Conservation (phyloP, 2,888 invertebrate species). For the Saturnia japonica region DNA sequence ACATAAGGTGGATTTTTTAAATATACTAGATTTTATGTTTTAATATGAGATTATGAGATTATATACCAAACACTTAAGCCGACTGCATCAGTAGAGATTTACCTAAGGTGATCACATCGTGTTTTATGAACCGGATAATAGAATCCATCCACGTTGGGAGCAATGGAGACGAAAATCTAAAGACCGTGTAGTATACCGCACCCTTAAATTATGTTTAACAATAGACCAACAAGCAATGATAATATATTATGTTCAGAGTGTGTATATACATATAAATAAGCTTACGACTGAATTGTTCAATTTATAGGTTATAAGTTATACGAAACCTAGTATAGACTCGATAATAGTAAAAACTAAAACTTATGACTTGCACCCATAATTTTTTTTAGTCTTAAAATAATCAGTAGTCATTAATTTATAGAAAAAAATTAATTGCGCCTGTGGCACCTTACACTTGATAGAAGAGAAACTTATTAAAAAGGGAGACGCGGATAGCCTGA, state of each 20-base stretch:
- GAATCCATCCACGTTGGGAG: neutral
- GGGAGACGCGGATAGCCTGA: too few species aligned
- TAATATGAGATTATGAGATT: too few species aligned
- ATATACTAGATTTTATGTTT: too few species aligned
- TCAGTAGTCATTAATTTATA: too few species aligned
- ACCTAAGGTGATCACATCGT: neutral
- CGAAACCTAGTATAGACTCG: neutral
- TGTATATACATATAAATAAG: neutral
- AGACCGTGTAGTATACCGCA: neutral
- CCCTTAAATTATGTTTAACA: neutral
- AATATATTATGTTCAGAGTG: neutral
- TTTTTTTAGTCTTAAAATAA: too few species aligned
- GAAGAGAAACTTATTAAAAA: too few species aligned
- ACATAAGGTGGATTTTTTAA: too few species aligned
- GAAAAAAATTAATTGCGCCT: too few species aligned
- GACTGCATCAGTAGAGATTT: too few species aligned
- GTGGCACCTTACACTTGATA: too few species aligned
- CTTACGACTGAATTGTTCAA: neutral
- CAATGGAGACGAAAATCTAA: neutral
- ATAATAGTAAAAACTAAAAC: neutral
- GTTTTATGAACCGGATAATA: slow-evolving; percentile 9
- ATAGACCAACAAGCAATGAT: neutral
- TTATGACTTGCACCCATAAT: neutral
- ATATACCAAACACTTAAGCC: too few species aligned
- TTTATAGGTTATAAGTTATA: neutral